These are phyloP conservation scores for Vandiemenella viatica DNA, from an alignment of 2,888 invertebrate species.

Conservation along the genomic window DNA sequence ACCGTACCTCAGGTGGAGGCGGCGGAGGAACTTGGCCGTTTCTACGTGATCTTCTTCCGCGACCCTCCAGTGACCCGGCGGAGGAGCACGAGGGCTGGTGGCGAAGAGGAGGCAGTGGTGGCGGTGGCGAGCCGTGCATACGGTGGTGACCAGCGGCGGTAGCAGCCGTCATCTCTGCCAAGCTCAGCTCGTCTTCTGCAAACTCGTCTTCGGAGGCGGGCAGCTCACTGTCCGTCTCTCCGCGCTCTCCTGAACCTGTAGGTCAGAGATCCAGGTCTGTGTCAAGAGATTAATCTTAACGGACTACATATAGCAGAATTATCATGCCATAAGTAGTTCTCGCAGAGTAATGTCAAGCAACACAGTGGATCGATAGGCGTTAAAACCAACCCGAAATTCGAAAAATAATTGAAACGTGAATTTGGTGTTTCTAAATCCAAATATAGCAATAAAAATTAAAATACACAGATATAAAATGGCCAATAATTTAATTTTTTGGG, in stretches of 20 bases:
- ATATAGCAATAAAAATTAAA: too few species aligned
- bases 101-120: constrained; percentile 27
- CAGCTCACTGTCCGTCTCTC: constrained; percentile 34
- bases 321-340: too few species aligned
- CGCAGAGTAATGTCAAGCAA: too few species aligned
- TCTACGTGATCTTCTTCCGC: neutral
- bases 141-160: neutral
- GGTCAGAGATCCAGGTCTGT: neutral
- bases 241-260: constrained; percentile 31
- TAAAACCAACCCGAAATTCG: too few species aligned
- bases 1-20: constrained; percentile 21
- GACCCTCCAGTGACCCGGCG: neutral
- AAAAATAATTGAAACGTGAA: too few species aligned
- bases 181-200: constrained; percentile 62
- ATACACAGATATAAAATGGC: too few species aligned
- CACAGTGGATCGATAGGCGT: too few species aligned
- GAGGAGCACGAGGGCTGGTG: constrained; percentile 22
- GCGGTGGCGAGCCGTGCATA: neutral
- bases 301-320: too few species aligned
- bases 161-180: neutral
- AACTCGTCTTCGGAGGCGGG: constrained; percentile 66
- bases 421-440: too few species aligned
- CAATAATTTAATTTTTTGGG: too few species aligned
- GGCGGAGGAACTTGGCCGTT: neutral
- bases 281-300: too few species aligned